These are phyloP conservation scores for Microtus pennsylvanicus DNA, from an alignment of 2,113 vertebrate genomes.

Conservation along the genomic window DNA sequence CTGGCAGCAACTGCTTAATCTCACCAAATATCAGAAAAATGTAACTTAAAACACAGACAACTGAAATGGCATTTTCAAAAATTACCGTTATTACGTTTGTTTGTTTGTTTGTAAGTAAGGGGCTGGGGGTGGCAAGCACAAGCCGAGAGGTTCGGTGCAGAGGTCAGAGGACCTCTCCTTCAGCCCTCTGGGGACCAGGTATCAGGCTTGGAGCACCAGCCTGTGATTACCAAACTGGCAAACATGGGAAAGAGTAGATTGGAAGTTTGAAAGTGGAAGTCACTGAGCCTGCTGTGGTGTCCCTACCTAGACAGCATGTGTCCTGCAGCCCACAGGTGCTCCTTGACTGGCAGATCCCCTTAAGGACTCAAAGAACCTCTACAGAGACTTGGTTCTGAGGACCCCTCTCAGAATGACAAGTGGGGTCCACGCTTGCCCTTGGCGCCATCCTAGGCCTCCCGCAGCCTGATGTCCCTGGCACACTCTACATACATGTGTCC, in stretches of 20 bases:
- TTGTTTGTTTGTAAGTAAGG: neutral
- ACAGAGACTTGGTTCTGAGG: neutral
- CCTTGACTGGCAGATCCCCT: neutral
- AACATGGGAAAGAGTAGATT: rapidly evolving
- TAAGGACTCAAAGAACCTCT: neutral
- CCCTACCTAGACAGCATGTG: neutral
- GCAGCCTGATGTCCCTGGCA: neutral
- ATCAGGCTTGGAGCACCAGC: too few species aligned
- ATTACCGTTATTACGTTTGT: too few species aligned
- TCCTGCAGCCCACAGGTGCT: rapidly evolving
- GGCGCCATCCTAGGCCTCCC: neutral
- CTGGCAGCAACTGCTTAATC: neutral
- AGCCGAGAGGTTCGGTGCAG: too few species aligned
- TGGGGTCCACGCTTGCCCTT: neutral
- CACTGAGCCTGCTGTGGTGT: rapidly evolving
- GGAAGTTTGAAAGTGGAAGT: neutral
- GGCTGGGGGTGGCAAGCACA: neutral
- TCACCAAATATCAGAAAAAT: neutral
- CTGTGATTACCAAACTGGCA: neutral
- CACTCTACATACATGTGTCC: rapidly evolving
- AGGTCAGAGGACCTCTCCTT: neutral
- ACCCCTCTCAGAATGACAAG: neutral
- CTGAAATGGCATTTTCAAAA: neutral
- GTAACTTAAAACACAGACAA: neutral
- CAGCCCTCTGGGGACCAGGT: neutral